Evolutionary conservation across 2,888 invertebrate species (phyloP), one percentile per base, ranked within the genome.

Genomic region (Ypsolopha sequella): DNA sequence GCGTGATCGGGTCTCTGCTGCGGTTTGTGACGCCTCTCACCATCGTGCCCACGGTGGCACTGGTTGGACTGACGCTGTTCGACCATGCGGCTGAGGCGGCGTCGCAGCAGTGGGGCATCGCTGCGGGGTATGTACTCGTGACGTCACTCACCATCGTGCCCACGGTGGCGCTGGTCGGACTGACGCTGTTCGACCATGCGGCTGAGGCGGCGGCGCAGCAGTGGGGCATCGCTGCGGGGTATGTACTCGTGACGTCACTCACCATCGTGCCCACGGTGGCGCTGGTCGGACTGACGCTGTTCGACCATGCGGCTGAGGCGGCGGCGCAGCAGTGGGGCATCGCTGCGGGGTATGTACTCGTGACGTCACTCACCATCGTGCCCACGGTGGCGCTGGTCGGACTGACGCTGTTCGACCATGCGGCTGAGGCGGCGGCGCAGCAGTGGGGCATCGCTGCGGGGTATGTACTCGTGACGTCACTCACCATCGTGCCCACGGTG

Each of bases 301-400:
- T 38, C 38, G 4, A 24, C 24, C 93, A 94, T 69, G 95, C 95
- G 0, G 92, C 93, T 0, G 86, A 88, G 0, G 93, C 94, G n/a
- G 94, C 95, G 0, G 89, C 94, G 0, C 90, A 91, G 64, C 93
- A 95, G 60, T 96, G 95, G 95, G 93, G 93, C 10, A 91, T 96
- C 52, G 91, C 95, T 0, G 89, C 90, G 11, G 89, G 93, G 95
- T 95, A 72, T 88, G 89, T 71, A 44, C 1, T 44, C 44, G 6
- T 13, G 14, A 24, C 14, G 6, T 44, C 6, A 24, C 74, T 96
- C 53, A 93, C 95, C 0, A 94, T 96, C 50, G 93, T 92, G 0
- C 95, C 95, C 0, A 95, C 95, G 0, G 94, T 96, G 7, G 90
- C 94, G 0, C 43, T 43, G 11, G 43, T 43, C 14, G 13, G 11